These are phyloP conservation scores for Megaceryle alcyon DNA, from an alignment of 2,797 vertebrate genomes.

Conservation along the genomic window DNA sequence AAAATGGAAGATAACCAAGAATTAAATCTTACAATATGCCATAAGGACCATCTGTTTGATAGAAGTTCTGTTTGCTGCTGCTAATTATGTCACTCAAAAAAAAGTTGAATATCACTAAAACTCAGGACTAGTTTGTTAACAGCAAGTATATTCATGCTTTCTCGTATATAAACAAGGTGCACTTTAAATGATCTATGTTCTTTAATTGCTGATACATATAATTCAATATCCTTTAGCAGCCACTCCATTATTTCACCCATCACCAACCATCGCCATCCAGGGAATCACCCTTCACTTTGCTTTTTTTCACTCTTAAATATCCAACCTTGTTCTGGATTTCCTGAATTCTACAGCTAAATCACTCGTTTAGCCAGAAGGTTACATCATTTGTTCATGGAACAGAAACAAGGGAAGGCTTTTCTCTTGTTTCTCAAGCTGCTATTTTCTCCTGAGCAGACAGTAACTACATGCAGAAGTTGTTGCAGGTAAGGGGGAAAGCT, in stretches of 20 bases:
- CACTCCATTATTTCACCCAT: background rate
- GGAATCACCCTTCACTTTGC: background rate
- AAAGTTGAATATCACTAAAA: background rate
- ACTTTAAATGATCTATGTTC: background rate
- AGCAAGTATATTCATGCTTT: background rate
- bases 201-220: background rate
- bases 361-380: background rate
- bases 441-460: background rate
- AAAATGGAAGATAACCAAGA: background rate
- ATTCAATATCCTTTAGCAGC: background rate
- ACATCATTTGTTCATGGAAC: accelerated
- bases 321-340: background rate
- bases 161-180: background rate
- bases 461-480: background rate
- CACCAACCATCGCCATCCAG: background rate
- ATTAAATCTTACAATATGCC: background rate
- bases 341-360: background rate
- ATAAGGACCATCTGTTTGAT: background rate
- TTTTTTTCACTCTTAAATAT: background rate
- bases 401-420: background rate
- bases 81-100: background rate
- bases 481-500: background rate
- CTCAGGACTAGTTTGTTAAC: background rate
- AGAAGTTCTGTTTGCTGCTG: background rate
- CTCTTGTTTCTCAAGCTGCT: background rate